These are phyloP conservation scores for Drosophila formosana DNA, from an alignment of 2,888 invertebrate species.

Conservation along the genomic window DNA sequence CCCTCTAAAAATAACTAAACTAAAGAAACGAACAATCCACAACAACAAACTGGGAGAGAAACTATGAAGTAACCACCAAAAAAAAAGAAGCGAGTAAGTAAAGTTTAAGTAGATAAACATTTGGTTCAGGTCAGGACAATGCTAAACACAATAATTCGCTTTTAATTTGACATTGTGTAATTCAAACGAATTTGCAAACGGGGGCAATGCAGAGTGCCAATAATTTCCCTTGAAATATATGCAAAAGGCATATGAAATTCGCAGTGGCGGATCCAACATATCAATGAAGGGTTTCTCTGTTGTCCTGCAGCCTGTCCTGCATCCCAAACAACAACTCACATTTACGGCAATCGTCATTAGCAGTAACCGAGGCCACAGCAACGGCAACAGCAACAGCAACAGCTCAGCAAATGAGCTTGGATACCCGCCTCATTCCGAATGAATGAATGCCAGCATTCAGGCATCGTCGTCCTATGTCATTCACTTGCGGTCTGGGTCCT, in stretches of 20 bases:
- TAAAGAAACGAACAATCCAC: conserved; percentile 44
- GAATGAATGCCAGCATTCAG: conserved; percentile 52
- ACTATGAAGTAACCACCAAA: conserved; percentile 9
- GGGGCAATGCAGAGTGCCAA: conserved; percentile 42
- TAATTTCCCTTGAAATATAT: conserved; percentile 66
- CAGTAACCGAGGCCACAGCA: conserved; percentile 66
- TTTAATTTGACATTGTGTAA: conserved; percentile 73
- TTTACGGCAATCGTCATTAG: conserved; percentile 73
- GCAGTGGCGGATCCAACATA: conserved; percentile 55
- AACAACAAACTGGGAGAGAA: conserved; percentile 34
- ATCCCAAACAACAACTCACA: conserved; percentile 38
- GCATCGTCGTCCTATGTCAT: conserved; percentile 54
- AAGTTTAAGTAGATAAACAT: conserved; percentile 17
- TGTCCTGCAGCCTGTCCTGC: neutral
- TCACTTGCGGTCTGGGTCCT: conserved; percentile 67
- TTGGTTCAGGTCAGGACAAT: conserved; percentile 20
- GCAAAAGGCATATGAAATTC: conserved; percentile 64
- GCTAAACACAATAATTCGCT: conserved; percentile 70
- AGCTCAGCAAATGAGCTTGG: conserved; percentile 34
- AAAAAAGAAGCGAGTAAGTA: neutral
- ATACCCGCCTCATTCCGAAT: conserved; percentile 36
- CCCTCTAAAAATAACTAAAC: conserved; percentile 40
- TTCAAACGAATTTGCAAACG: conserved; percentile 47
- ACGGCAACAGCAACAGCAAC: conserved; percentile 23
- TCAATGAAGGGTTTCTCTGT: conserved; percentile 66